Conservation (phyloP, 2,797 vertebrate genomes). For the Amniataba percoides region DNA sequence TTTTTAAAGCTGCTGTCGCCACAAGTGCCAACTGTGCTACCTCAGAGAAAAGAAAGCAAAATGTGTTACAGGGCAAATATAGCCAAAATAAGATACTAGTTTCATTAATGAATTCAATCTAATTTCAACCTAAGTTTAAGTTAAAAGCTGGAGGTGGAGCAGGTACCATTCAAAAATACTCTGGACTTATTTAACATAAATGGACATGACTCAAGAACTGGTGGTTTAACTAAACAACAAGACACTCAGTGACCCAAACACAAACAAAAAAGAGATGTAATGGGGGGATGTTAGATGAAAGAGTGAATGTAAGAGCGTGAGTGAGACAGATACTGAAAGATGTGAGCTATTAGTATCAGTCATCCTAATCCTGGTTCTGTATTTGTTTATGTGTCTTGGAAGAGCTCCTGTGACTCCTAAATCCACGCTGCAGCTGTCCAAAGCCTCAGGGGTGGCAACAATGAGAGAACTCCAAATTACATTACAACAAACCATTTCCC, state of each 20-base stretch:
- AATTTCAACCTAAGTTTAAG: too few species aligned
- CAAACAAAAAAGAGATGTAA: not conserved
- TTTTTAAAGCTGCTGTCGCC: not conserved
- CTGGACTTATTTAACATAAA: not conserved
- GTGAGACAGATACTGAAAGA: too few species aligned
- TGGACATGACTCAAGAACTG: not conserved
- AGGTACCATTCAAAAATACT: not conserved
- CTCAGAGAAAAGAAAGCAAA: not conserved
- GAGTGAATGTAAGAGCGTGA: constrained; percentile 23
- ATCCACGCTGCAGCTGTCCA: constrained; percentile 81
- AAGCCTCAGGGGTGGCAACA: constrained; percentile 68
- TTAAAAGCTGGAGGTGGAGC: not conserved
- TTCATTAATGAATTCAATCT: not conserved
- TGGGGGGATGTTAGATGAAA: constrained; percentile 15
- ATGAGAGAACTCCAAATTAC: constrained; percentile 12
- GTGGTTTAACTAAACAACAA: not conserved
- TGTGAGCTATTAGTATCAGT: constrained; percentile 44
- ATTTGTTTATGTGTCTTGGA: constrained; percentile 77
- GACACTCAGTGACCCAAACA: not conserved
- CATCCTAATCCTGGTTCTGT: constrained; percentile 60
- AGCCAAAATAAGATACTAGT: not conserved
- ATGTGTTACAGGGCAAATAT: not conserved
- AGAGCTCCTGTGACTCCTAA: constrained; percentile 75
- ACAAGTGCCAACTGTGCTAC: not conserved
- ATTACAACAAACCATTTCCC: not conserved